Evolutionary conservation across 2,113 vertebrate species (phyloP), one percentile per base, ranked within the genome.

Genomic region (Lasiurus borealis): DNA sequence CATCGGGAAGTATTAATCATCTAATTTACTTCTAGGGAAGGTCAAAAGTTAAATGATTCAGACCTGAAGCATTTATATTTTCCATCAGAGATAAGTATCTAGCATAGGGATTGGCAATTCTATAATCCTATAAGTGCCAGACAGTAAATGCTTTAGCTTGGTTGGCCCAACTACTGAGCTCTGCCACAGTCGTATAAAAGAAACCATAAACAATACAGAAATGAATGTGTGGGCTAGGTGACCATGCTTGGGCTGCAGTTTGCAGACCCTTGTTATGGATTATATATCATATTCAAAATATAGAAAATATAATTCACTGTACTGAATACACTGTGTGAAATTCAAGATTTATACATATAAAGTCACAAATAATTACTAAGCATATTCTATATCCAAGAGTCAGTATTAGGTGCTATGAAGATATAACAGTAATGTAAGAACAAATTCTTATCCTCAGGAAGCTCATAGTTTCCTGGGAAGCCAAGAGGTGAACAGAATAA

Each of bases 401-500:
- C 48, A 93, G 0, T 68, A 31, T 87, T 69, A 87, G 64, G 59
- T 84, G 12, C 15, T 88, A 44, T 69, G 46, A 92, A 85, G 48
- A 12, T 88, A 15, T 1, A 81, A 73, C 5, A 82, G 29, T 13
- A 85, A 85, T 44, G 1, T 54, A 85, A 92, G 9, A 92, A 27
- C 6, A 71, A 92, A 48, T 88, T 85, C 40, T 88, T 83, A 85
- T 85, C 68, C 54, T 88, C 21, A n/a, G 21, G 68, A 96, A 97
- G 34, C 12, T 52, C 5, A 1, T 69, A 62, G 90, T 92, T 95
- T 92, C 52, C 48, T 69, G 48, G 8, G 54, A 92, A 95, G 46
- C 48, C 52, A 95, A 96, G 36, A 88, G 4, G 36, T 90, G 29
- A 87, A 88, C 31, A 50, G 16, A 90, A 76, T 78, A 87, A 91